Percentiles rank a stretch among this genome's conserved stretches.
These are phyloP conservation scores for Ommatoiulus sabulosus DNA, from an alignment of 2,888 invertebrate genomes.

Conservation along the genomic window DNA sequence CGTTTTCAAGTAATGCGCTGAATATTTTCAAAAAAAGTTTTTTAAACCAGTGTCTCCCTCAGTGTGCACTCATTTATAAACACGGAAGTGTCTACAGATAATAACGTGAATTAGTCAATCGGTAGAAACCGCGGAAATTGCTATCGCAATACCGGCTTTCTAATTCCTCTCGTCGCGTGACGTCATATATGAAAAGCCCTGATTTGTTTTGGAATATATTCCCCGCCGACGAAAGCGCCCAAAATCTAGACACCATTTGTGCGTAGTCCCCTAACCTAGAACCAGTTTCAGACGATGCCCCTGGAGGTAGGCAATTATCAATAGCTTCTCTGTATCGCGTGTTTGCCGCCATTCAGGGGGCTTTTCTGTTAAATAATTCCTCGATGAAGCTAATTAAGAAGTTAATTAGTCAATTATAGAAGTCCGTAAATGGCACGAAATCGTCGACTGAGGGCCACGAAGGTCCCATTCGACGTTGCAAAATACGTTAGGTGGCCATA, in stretches of 20 bases:
- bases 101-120: too few relatives aligned
- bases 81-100: too few relatives aligned
- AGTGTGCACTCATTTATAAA: too few relatives aligned
- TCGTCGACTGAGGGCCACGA: neutral
- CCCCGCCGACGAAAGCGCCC: neutral
- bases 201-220: too few relatives aligned
- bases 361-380: constrained; percentile 3
- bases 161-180: too few relatives aligned
- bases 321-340: neutral
- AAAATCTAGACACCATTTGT: neutral
- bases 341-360: constrained; percentile 3
- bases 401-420: constrained; percentile 19
- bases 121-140: too few relatives aligned
- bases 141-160: too few relatives aligned
- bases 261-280: neutral
- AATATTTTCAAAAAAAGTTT: too few relatives aligned
- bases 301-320: neutral
- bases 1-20: too few relatives aligned
- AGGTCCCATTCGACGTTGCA: neutral
- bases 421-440: neutral
- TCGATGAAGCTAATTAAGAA: constrained; percentile 19
- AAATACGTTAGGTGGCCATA: constrained; percentile 8
- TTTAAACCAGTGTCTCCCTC: too few relatives aligned
- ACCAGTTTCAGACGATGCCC: neutral
- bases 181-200: too few relatives aligned